Evolutionary conservation across 1,140 invertebrate species (phyloP).

Genomic region (Adelges cooleyi): DNA sequence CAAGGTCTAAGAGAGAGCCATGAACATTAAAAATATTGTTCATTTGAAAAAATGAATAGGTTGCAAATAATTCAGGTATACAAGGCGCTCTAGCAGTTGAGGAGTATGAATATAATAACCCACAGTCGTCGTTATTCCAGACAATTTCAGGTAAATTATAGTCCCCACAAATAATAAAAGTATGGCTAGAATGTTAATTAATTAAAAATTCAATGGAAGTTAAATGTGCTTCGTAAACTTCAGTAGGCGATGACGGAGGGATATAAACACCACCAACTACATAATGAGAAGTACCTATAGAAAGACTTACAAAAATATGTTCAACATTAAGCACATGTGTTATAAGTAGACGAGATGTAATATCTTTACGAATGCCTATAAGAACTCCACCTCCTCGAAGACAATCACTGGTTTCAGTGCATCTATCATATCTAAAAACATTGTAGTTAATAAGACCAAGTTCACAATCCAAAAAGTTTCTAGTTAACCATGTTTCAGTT

Average conservation of each 20-base stretch:
- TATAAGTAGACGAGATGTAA: neutral
- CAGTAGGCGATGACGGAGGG: neutral
- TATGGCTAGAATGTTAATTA: neutral
- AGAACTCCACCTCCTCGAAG: neutral
- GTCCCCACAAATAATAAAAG: neutral
- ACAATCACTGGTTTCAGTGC: neutral
- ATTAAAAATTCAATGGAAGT: neutral
- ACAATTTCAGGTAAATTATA: neutral
- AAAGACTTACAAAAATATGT: neutral
- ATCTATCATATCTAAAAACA: neutral
- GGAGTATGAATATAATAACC: neutral
- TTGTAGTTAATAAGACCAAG: neutral
- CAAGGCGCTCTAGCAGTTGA: neutral
- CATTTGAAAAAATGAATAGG: neutral
- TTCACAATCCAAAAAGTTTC: neutral
- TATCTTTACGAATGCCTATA: neutral
- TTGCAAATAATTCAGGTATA: neutral
- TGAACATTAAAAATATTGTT: neutral
- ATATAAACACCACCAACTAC: neutral
- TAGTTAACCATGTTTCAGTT: constrained; percentile 3
- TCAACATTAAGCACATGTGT: neutral
- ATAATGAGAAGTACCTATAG: neutral
- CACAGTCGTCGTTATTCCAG: neutral
- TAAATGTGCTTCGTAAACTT: neutral
- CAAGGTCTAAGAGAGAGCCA: neutral